Evolutionary conservation across 2,888 invertebrate species (phyloP).

Genomic region (Spatulosminthurus flaviceps): DNA sequence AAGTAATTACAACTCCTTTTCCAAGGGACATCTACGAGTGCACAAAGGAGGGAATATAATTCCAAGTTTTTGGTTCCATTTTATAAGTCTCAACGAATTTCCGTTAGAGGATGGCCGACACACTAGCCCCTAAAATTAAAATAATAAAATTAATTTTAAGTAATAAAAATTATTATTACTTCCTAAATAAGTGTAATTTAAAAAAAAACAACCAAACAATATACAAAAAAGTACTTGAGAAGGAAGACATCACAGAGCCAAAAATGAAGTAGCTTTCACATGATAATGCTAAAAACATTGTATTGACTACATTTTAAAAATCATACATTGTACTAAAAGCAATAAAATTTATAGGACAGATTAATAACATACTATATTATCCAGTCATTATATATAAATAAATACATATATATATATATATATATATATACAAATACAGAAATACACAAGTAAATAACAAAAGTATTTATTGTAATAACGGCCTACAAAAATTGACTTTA

Average conservation of each 20-base stretch:
- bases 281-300: neutral
- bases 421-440: neutral
- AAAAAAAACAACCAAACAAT: neutral
- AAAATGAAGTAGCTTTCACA: conserved; percentile 39
- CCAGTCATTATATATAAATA: no score
- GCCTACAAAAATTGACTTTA: no score
- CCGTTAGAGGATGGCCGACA: no score
- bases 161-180: no score
- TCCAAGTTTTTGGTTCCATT: neutral
- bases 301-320: neutral
- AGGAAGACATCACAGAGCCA: conserved; percentile 40
- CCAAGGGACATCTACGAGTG: neutral
- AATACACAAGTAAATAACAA: neutral
- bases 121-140: no score
- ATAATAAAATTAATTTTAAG: conserved; percentile 9
- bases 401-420: no score
- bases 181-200: no score
- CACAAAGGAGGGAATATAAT: neutral
- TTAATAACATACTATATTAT: neutral
- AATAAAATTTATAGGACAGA: neutral
- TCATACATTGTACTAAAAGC: neutral
- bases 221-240: conserved; percentile 39
- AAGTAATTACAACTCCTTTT: neutral
- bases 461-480: no score
- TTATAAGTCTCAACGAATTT: neutral